Conservation (phyloP, 2,888 invertebrate genomes). For the Saturnia japonica region DNA sequence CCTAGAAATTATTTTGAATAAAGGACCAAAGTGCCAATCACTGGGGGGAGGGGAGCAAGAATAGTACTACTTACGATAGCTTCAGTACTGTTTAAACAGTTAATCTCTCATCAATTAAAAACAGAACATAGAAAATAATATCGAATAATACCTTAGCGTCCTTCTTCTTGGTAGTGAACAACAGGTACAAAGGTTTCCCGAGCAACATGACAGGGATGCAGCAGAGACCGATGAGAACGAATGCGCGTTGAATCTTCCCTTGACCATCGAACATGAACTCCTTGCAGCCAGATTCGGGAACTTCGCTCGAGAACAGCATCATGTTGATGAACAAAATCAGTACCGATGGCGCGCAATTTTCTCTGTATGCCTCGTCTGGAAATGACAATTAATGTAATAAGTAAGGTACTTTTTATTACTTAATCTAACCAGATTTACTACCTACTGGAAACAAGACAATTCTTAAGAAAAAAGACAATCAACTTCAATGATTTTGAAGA, state of each 20-base stretch:
- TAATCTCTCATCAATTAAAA: not conserved
- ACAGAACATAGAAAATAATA: not conserved
- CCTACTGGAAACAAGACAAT: too few species aligned
- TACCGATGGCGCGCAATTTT: conserved; percentile 95
- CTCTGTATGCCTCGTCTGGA: conserved; percentile 63
- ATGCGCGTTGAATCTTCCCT: conserved; percentile 85
- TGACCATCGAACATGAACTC: conserved; percentile 88
- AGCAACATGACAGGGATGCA: conserved; percentile 97
- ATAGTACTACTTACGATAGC: too few species aligned
- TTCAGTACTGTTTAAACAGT: too few species aligned
- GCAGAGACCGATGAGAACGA: conserved; percentile 89
- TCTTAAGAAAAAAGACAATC: too few species aligned
- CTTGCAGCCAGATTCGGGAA: conserved; percentile 71
- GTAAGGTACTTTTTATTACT: too few species aligned
- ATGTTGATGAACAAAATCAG: conserved; percentile 99
- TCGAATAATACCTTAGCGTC: conserved; percentile 55
- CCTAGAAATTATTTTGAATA: too few species aligned
- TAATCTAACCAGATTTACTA: too few species aligned
- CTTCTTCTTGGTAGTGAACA: conserved; percentile 67
- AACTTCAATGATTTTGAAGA: too few species aligned
- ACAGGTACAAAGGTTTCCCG: conserved; percentile 92
- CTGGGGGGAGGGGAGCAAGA: too few species aligned
- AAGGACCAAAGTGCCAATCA: too few species aligned
- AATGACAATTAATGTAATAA: not conserved
- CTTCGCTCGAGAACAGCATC: conserved; percentile 92